Base-by-base conservation (phyloP, 2,888 invertebrate species). In the Agrotis segetum region DNA sequence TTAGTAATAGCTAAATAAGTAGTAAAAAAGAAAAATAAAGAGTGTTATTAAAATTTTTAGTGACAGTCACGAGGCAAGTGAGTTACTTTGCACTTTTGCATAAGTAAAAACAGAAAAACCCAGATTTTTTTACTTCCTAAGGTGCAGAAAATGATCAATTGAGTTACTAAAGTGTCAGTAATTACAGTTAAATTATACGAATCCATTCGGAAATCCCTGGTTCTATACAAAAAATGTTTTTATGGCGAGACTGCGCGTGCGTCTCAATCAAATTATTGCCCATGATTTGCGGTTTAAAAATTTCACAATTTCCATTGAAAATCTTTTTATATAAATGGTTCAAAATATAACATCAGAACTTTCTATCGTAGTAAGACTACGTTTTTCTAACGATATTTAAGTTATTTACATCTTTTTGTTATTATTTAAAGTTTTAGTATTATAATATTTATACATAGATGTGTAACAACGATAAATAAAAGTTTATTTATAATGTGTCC, bases 181-280 rank as follows among this genome's bases (percentile, higher is more conserved):
- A 72, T 56, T n/a, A 63, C 21, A 29, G 50, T 44, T 34, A 53
- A 67, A 69, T 71, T 71, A 81, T 34, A n/a, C 47, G 24, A 19
- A 46, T 67, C 17, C 9, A 4, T 56, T 63, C 4, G 64, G 71
- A 77, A 81, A 73, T 77, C 53, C 68, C 71, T 58, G 17, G 13
- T 56, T 65, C 56, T 21, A 63, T 17, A 55, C 13, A 24, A 55
- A 53, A 49, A 7, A 7, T 7, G 17, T 67, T 73, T 70, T 81
- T 74, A 29, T 13, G 40, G 17, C 34, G 24, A 59, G n/a, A n/a
- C n/a, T 21, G 17, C 34, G 24, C 52, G 21, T 53, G 5, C 5
- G 13, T 50, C n/a, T 49, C 13, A 34, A 47, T 44, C 56, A 58
- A 70, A 62, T 52, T 34, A 70, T 56, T 56, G 47, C 16, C n/a